Evolutionary conservation across 2,797 vertebrate species (phyloP), one percentile per base, ranked within the genome.

Genomic region (Alca torda): DNA sequence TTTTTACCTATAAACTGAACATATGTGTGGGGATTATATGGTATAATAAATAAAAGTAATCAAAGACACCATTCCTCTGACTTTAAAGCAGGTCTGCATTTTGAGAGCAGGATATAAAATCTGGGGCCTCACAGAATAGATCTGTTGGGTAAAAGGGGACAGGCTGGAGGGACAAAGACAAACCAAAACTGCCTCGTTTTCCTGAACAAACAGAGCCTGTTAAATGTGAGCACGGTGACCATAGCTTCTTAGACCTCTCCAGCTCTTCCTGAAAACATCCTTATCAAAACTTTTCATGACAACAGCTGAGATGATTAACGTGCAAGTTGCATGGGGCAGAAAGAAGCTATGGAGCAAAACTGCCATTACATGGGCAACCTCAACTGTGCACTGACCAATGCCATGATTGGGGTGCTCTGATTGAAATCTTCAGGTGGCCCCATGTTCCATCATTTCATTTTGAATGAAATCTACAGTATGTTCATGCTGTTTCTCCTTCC

Each of bases 261-360:
- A 72, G 1, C 9, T 74, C 41, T 53, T 83, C 45, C 84, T 65
- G 37, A 73, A 75, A 95, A 65, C 1, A 6, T 14, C 18, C 30
- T 68, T 18, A 75, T 72, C 72, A 80, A 73, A 94, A 74, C 15
- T 1, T 59, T 48, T 53, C 4, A 1, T 11, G 16, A 67, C 2
- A 14, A 37, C 5, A 9, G 16, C 41, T 84, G 11, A 2, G 0
- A 83, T 48, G 0, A 83, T 48, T 57, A 72, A 63, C 0, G 0
- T 45, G 48, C 30, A 67, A 69, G 35, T 37, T 61, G n/a, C 63
- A 76, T 0, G 3, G 56, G 31, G 20, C 39, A 82, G 76, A 84
- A 76, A 41, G 51, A 41, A 72, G 20, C 39, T 60, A 18, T 76
- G 41, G 53, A 6, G 2, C 25, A 90, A 84, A 86, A 85, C 8